Evolutionary conservation across 64 coral and sea anemone genomes (phyloP), one percentile per base, ranked within the genome.

Genomic region (Stichodactyla helianthus): DNA sequence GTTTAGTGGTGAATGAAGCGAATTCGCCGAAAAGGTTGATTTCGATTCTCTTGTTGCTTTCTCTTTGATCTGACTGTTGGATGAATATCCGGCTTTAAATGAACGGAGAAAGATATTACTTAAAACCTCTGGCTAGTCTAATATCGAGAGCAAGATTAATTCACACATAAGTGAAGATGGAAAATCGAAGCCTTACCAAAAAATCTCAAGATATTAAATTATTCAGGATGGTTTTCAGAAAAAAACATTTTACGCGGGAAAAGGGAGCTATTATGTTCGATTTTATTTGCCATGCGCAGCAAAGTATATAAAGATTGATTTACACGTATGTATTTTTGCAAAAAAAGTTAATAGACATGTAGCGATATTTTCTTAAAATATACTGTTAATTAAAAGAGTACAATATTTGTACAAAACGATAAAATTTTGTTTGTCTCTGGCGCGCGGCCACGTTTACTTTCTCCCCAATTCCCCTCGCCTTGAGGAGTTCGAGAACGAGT

Each of bases 361-460:
- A 81, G 51, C 5, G 35, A 81, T 81, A 81, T 81, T 20, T 81
- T 81, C 20, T 81, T 44, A 20, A 52, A 81, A 81, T n/a, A 81
- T 81, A 81, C 17, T 28, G 51, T 19, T 81, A 20, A 81, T 53
- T 81, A 81, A 81, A 86, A 20, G 19, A 52, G 58, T 86, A 51
- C 54, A 85, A 31, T 59, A 54, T 64, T 60, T 59, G 83, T 59
- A 60, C 60, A 85, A 85, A 85, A 63, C 83, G 20, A 53, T 51
- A 53, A 52, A n/a, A 81, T 20, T 52, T 52, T 81, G 78, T 52
- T 20, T 53, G 15, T 22, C 27, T 31, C 31, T 35, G 31, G 0
- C 31, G 31, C 31, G 31, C 0, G 31, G 31, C 31, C 31, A 35
- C 2, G 31, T 35, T 35, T 35, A 35, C 31, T 35, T 35, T 35